These are phyloP conservation scores for Pseudomyrmex gracilis DNA, from an alignment of 1,140 invertebrate species.

Conservation along the genomic window DNA sequence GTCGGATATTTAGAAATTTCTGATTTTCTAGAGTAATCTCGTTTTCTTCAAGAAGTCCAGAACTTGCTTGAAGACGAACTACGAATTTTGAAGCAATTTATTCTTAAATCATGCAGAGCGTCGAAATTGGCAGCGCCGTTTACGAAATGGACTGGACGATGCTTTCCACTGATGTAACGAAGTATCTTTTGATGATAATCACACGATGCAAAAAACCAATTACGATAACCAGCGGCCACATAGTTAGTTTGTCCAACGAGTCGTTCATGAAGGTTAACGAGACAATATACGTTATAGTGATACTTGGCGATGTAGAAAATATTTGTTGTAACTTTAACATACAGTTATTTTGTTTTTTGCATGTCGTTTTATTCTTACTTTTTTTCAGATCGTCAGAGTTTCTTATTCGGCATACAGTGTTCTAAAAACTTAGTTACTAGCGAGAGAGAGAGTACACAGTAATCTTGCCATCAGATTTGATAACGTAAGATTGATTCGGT, in stretches of 20 bases:
- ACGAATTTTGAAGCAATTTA: not conserved
- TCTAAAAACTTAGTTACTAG: constrained; percentile 43
- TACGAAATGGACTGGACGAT: constrained; percentile 76
- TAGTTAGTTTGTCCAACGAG: constrained; percentile 70
- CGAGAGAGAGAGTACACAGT: too few species aligned
- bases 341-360: not conserved
- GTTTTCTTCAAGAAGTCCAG: not conserved
- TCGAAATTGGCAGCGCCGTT: constrained; percentile 62
- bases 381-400: constrained; percentile 71
- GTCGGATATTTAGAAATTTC: constrained; percentile 74
- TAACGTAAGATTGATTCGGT: too few species aligned
- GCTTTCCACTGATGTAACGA: constrained; percentile 56
- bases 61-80: not conserved
- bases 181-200: constrained; percentile 69
- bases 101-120: constrained; percentile 58
- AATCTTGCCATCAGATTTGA: not conserved
- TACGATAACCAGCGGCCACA: constrained; percentile 65
- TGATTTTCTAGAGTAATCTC: not conserved
- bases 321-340: not conserved
- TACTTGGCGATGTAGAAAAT: not conserved
- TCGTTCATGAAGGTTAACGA: constrained; percentile 70
- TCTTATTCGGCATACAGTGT: constrained; percentile 75
- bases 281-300: too few species aligned
- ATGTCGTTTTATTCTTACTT: not conserved
- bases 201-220: constrained; percentile 57